A percentile compares a stretch with the other conserved stretches of the same genome.
phyloP scores from a whole-genome alignment of 2,888 invertebrate genomes.

The Agrenia bidenticulata region DNA sequence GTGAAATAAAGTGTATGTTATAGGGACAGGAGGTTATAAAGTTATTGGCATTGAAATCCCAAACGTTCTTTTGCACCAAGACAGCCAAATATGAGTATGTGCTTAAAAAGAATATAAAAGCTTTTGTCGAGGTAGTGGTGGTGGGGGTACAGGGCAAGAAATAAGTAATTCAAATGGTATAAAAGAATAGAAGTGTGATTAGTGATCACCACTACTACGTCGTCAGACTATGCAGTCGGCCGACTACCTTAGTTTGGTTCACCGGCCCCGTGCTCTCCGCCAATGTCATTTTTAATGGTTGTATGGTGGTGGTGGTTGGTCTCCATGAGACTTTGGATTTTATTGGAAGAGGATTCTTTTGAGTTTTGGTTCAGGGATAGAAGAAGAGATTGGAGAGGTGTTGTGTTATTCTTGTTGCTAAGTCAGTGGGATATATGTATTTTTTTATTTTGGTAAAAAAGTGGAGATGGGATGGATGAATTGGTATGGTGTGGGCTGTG shows the following conservation, averaged over 20 bases:
- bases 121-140: too few species aligned
- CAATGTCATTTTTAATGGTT: constrained; percentile 31
- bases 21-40: neutral
- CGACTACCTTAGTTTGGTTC: constrained; percentile 40
- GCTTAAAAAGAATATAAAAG: neutral
- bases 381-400: neutral
- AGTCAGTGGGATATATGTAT: too few species aligned
- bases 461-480: too few species aligned
- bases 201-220: neutral
- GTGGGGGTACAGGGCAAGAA: neutral
- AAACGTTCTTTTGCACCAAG: too few species aligned
- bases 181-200: constrained; percentile 1
- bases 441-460: too few species aligned
- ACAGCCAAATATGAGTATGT: neutral
- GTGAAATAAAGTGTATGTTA: too few species aligned
- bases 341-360: neutral
- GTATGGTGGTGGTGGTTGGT: too few species aligned
- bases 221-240: constrained; percentile 20
- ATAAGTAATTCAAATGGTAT: neutral
- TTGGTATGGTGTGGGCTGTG: too few species aligned
- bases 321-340: neutral
- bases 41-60: constrained; percentile 10
- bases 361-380: neutral
- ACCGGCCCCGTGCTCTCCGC: constrained; percentile 39
- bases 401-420: too few species aligned